Conservation (phyloP, 2,888 invertebrate genomes). For the Phyllotreta cruciferae region DNA sequence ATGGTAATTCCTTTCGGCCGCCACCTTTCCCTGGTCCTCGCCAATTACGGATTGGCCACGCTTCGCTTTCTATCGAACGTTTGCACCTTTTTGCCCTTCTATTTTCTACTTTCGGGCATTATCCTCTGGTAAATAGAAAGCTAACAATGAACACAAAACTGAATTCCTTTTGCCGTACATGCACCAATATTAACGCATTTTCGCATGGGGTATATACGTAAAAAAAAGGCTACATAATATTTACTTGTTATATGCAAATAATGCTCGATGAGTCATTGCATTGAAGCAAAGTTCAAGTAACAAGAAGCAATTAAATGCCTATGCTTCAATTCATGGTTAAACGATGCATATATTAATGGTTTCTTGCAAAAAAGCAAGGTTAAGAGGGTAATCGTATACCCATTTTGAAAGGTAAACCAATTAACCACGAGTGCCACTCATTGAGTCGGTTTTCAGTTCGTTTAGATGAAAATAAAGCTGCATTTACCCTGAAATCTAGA, state of each 20-base stretch:
- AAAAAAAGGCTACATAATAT: conserved; percentile 1
- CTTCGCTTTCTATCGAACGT: conserved; percentile 30
- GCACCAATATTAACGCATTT: too few relatives aligned
- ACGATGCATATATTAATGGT: background rate
- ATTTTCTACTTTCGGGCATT: conserved; percentile 23
- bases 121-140: too few relatives aligned
- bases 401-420: background rate
- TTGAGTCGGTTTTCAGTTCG: background rate
- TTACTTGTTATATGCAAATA: conserved; percentile 17
- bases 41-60: conserved; percentile 32
- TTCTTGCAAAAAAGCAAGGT: conserved; percentile 13
- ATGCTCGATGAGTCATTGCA: conserved; percentile 11
- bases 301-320: conserved; percentile 13
- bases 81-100: conserved; percentile 30
- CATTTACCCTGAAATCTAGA: too few relatives aligned
- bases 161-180: too few relatives aligned
- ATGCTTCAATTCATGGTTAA: conserved; percentile 24
- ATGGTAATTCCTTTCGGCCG: conserved; percentile 31
- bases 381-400: conserved; percentile 15
- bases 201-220: background rate
- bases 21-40: conserved; percentile 33
- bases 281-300: conserved; percentile 19
- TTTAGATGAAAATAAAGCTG: background rate
- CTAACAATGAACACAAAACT: too few relatives aligned
- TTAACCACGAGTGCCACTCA: background rate